Conservation (phyloP, 1,140 invertebrate genomes). For the Drosophila kurseongensis region DNA sequence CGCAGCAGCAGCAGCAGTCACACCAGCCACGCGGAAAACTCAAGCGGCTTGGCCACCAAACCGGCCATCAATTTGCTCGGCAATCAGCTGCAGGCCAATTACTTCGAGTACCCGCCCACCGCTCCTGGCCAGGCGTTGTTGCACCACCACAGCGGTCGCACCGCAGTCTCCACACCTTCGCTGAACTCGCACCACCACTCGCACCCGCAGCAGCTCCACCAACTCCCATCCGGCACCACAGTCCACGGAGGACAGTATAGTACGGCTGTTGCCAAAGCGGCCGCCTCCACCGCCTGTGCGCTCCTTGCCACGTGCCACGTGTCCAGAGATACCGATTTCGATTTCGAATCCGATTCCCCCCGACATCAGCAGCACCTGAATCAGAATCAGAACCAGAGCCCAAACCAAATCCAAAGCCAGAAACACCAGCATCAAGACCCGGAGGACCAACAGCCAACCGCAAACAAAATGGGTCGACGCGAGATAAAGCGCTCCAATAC, state of each 20-base stretch:
- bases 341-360: constrained; percentile 39
- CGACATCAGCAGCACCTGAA: constrained; percentile 38
- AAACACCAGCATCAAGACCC: constrained; percentile 32
- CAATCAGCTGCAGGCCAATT: constrained; percentile 77
- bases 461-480: constrained; percentile 77
- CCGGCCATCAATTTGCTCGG: constrained; percentile 74
- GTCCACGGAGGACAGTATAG: constrained; percentile 35
- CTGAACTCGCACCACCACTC: constrained; percentile 29
- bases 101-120: constrained; percentile 77
- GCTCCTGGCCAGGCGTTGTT: constrained; percentile 40
- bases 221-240: constrained; percentile 10
- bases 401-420: neutral
- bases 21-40: constrained; percentile 46
- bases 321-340: constrained; percentile 22
- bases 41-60: constrained; percentile 62
- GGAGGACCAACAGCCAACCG: constrained; percentile 37
- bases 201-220: constrained; percentile 5
- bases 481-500: constrained; percentile 84
- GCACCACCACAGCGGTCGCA: constrained; percentile 43
- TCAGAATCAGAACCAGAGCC: neutral
- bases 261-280: constrained; percentile 69
- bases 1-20: constrained; percentile 51
- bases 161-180: constrained; percentile 72
- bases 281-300: constrained; percentile 67
- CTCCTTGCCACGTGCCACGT: constrained; percentile 75